These are phyloP conservation scores for Sylvia atricapilla DNA, from an alignment of 2,113 vertebrate genomes.

Conservation along the genomic window DNA sequence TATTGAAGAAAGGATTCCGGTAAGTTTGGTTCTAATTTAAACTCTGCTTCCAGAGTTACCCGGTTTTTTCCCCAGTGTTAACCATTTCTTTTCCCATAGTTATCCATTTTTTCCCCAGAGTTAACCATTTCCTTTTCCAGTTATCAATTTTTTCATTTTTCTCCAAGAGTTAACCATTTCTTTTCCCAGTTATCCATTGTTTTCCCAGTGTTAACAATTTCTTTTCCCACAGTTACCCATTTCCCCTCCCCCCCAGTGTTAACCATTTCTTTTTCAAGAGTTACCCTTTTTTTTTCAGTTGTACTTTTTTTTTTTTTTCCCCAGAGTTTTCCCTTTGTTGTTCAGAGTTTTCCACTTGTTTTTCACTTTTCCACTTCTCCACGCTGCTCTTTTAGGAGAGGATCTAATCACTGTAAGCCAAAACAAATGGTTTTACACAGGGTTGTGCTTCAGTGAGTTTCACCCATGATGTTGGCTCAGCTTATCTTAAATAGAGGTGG, in stretches of 20 bases:
- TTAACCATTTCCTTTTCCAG: not conserved
- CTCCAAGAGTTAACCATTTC: not conserved
- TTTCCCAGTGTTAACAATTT: not conserved
- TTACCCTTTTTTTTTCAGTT: too few species aligned
- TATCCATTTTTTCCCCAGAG: not conserved
- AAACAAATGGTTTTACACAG: not conserved
- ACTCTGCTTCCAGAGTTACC: not conserved
- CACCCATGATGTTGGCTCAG: not conserved
- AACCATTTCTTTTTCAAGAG: too few species aligned
- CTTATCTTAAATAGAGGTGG: not conserved
- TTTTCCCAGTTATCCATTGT: too few species aligned
- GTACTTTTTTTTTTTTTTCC: not conserved
- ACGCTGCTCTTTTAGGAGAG: not conserved
- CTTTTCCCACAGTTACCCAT: too few species aligned
- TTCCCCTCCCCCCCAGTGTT: too few species aligned
- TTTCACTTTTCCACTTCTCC: not conserved
- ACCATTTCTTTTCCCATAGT: not conserved
- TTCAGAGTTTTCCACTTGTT: not conserved
- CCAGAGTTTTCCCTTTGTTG: not conserved
- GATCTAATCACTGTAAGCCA: not conserved
- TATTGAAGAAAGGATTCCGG: conserved; percentile 89
- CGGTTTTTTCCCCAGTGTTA: not conserved
- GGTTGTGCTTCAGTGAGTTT: not conserved
- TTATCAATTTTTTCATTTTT: too few species aligned
- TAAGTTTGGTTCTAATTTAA: conserved; percentile 48